These are phyloP conservation scores for Macropis europaea DNA, from an alignment of 2,888 invertebrate species.

Conservation along the genomic window DNA sequence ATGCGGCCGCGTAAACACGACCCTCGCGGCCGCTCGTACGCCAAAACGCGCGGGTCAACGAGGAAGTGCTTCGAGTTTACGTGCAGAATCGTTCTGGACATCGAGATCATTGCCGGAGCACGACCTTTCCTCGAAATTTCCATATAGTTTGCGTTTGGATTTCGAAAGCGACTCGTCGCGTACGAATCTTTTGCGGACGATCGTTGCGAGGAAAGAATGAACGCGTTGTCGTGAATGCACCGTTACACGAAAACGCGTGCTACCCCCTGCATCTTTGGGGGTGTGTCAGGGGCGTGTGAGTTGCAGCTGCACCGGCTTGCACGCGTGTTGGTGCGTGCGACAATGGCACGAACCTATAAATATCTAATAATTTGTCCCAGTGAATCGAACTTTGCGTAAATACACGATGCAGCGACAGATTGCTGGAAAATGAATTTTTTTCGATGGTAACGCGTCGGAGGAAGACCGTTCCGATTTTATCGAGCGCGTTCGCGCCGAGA, in stretches of 20 bases:
- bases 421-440: too few species aligned
- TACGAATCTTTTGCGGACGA: neutral
- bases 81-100: too few species aligned
- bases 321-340: constrained; percentile 49
- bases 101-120: too few species aligned
- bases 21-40: too few species aligned
- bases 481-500: neutral
- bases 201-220: neutral
- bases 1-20: too few species aligned
- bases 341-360: neutral
- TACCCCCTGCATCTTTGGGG: constrained; percentile 63
- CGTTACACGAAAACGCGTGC: constrained; percentile 60
- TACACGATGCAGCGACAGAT: too few species aligned
- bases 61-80: too few species aligned
- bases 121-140: too few species aligned
- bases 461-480: neutral
- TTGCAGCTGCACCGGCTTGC: constrained; percentile 64
- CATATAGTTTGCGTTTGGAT: neutral
- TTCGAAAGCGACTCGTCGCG: neutral
- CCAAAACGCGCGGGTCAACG: too few species aligned
- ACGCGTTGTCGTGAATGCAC: constrained; percentile 14
- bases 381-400: neutral
- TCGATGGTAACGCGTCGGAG: too few species aligned
- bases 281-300: constrained; percentile 77
- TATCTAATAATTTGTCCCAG: neutral